phyloP scores from a whole-genome alignment of 2,797 vertebrate genomes.

The Cuculus canorus region DNA sequence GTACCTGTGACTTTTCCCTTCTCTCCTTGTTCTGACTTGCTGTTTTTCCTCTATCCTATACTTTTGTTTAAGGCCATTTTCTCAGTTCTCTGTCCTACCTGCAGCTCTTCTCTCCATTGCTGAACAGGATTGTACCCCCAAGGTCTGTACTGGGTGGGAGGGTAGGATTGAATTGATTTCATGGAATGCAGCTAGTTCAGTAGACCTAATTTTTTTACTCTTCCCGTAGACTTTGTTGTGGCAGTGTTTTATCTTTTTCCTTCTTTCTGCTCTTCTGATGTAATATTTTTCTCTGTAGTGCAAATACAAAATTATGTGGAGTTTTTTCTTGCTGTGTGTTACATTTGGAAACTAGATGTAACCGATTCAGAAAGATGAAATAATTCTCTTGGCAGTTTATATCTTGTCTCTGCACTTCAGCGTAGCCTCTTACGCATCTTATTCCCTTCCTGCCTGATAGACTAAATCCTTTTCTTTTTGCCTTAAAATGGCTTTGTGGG shows the following conservation, averaged over 20 bases:
- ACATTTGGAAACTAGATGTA: background rate
- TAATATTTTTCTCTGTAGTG: background rate
- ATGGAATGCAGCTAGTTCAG: background rate
- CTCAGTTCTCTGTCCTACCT: background rate
- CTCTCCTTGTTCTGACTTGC: background rate
- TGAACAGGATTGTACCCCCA: background rate
- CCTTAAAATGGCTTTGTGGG: background rate
- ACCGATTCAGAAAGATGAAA: constrained; percentile 22
- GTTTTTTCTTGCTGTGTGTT: background rate
- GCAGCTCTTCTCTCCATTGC: background rate
- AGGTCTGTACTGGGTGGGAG: background rate
- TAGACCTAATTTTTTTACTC: background rate
- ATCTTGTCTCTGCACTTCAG: background rate
- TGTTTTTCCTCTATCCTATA: background rate
- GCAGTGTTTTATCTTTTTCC: background rate
- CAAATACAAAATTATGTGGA: background rate
- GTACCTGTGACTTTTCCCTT: background rate
- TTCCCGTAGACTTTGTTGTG: background rate
- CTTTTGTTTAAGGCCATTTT: background rate
- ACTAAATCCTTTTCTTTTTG: background rate
- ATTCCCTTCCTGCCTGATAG: background rate
- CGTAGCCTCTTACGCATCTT: fast-evolving
- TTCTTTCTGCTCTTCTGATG: background rate
- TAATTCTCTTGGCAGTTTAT: constrained; percentile 30
- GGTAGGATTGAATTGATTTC: background rate